Conservation (phyloP, 2,113 vertebrate genomes). For the Ibidorhyncha struthersii region DNA sequence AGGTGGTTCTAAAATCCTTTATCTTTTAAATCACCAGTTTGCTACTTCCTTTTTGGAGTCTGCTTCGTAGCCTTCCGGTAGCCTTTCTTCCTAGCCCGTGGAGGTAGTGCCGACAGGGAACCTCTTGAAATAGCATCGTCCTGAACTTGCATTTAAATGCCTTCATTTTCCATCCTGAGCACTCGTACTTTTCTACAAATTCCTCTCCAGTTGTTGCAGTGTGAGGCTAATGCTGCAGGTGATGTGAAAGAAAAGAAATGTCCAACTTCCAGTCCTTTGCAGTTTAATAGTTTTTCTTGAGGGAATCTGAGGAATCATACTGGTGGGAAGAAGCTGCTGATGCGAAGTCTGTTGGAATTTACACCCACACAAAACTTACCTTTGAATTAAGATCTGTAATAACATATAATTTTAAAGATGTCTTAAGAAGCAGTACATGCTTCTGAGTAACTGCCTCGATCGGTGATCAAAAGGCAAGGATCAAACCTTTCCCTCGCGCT, state of each 20-base stretch:
- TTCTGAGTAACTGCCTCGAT: background rate
- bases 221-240: background rate
- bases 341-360: rapidly evolving
- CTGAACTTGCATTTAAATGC: background rate
- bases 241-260: background rate
- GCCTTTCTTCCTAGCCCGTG: background rate
- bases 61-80: background rate
- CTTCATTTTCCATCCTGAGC: background rate
- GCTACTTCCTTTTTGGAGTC: background rate
- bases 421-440: background rate
- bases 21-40: background rate
- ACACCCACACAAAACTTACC: background rate
- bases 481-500: background rate
- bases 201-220: background rate
- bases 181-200: background rate
- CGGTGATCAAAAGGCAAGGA: background rate
- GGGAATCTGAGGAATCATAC: background rate
- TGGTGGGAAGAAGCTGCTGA: background rate
- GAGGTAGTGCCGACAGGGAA: background rate
- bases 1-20: background rate
- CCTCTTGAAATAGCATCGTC: background rate
- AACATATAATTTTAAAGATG: background rate
- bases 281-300: background rate
- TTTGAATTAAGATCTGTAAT: background rate
- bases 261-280: background rate